phyloP scores from a whole-genome alignment of 64 coral and sea anemone species.

The Porites australiensis region DNA sequence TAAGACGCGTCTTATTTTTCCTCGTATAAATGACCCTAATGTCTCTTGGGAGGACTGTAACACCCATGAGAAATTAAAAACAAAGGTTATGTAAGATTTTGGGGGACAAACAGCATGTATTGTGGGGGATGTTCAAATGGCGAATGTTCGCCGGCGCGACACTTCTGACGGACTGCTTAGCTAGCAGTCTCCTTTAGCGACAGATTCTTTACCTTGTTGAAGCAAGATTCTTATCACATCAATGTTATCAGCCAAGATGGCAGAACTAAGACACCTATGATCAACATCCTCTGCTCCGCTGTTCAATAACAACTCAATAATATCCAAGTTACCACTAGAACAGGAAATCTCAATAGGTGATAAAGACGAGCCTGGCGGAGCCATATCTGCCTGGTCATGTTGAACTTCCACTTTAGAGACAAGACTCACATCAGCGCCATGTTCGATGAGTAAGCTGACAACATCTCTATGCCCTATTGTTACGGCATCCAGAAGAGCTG shows the following conservation, averaged over 20 bases:
- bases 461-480: constrained; percentile 86
- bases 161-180: too few relatives aligned
- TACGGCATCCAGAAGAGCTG: constrained; percentile 87
- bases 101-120: too few relatives aligned
- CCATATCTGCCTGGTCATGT: not conserved
- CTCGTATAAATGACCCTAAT: too few relatives aligned
- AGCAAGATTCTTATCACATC: constrained; percentile 73
- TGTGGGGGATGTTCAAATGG: too few relatives aligned
- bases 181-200: too few relatives aligned
- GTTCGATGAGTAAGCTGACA: constrained; percentile 65
- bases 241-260: constrained; percentile 73
- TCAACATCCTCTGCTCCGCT: constrained; percentile 81
- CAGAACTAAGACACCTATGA: constrained; percentile 71
- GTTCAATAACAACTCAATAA: constrained; percentile 69
- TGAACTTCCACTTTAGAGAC: constrained; percentile 39
- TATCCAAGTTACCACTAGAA: constrained; percentile 65
- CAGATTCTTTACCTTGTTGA: constrained; percentile 62
- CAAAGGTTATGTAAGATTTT: too few relatives aligned
- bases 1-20: too few relatives aligned
- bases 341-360: constrained; percentile 71
- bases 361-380: not conserved
- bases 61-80: too few relatives aligned
- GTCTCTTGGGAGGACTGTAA: too few relatives aligned
- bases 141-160: too few relatives aligned
- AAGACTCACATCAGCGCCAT: constrained; percentile 80